Evolutionary conservation across 2,797 vertebrate genomes (phyloP).

Genomic region (Syngnathus rostellatus): DNA sequence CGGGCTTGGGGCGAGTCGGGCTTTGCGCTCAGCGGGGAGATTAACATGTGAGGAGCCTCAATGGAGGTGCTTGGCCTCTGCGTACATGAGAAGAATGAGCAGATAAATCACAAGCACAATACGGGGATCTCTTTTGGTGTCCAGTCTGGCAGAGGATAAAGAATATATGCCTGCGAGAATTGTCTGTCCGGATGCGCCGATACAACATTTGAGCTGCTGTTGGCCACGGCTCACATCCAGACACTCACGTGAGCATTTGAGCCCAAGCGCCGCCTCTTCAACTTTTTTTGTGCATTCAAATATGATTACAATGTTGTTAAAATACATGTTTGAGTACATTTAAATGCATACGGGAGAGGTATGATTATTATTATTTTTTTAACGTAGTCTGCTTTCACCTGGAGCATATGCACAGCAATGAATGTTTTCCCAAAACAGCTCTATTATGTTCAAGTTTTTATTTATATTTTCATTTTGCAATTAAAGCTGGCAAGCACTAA

Average conservation of each 20-base stretch:
- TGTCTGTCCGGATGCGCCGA: too few relatives aligned
- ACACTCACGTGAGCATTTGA: too few relatives aligned
- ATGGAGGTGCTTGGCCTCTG: constrained; percentile 25
- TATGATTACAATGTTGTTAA: too few relatives aligned
- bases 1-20: constrained; percentile 29
- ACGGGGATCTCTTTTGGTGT: neutral
- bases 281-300: too few relatives aligned
- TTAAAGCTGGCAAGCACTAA: neutral
- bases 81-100: neutral
- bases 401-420: neutral
- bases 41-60: constrained; percentile 45
- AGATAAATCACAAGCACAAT: neutral
- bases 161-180: too few relatives aligned
- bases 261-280: too few relatives aligned
- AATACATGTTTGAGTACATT: too few relatives aligned
- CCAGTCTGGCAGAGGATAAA: neutral
- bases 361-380: too few relatives aligned
- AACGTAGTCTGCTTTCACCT: too few relatives aligned
- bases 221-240: too few relatives aligned
- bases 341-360: too few relatives aligned
- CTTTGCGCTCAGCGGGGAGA: constrained; percentile 51
- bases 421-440: neutral
- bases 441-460: neutral
- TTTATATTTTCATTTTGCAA: neutral
- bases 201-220: too few relatives aligned